A percentile compares a stretch with the other conserved stretches of the same genome.
These are phyloP conservation scores for Morpho achilles DNA, from an alignment of 2,888 invertebrate species.

Conservation along the genomic window DNA sequence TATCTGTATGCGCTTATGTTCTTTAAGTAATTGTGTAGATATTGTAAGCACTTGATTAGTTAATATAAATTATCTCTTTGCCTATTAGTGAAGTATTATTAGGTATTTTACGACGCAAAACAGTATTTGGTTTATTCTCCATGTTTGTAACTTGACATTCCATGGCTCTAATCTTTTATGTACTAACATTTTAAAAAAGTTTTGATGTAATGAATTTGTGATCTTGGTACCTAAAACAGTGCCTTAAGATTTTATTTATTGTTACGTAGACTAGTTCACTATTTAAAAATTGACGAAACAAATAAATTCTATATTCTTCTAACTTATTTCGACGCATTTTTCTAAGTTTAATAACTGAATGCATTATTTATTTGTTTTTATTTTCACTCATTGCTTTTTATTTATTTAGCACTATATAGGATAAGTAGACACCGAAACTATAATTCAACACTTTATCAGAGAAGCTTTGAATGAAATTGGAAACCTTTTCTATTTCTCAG, in stretches of 20 bases:
- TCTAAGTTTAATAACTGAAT: conserved; percentile 34
- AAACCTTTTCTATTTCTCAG: too few relatives aligned
- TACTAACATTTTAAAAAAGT: conserved; percentile 41
- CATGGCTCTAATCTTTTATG: conserved; percentile 58
- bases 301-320: conserved; percentile 52
- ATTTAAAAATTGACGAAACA: conserved; percentile 65
- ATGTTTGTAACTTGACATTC: conserved; percentile 64
- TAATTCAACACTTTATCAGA: not conserved
- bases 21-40: conserved; percentile 65
- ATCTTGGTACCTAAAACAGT: conserved; percentile 74
- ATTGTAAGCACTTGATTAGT: conserved; percentile 54
- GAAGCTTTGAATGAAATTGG: conserved; percentile 1
- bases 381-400: conserved; percentile 37
- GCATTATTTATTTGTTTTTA: conserved; percentile 52
- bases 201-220: conserved; percentile 64
- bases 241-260: conserved; percentile 78
- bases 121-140: conserved; percentile 36
- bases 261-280: conserved; percentile 71
- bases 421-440: not conserved
- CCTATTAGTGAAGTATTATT: conserved; percentile 34
- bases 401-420: conserved; percentile 29
- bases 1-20: conserved; percentile 78
- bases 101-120: conserved; percentile 44
- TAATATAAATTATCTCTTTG: conserved; percentile 49
- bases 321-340: conserved; percentile 39